A percentile compares a stretch with the other conserved stretches of the same genome.
Evolutionary conservation across 2,797 vertebrate genomes (phyloP).

Genomic region (Sciaenops ocellatus): DNA sequence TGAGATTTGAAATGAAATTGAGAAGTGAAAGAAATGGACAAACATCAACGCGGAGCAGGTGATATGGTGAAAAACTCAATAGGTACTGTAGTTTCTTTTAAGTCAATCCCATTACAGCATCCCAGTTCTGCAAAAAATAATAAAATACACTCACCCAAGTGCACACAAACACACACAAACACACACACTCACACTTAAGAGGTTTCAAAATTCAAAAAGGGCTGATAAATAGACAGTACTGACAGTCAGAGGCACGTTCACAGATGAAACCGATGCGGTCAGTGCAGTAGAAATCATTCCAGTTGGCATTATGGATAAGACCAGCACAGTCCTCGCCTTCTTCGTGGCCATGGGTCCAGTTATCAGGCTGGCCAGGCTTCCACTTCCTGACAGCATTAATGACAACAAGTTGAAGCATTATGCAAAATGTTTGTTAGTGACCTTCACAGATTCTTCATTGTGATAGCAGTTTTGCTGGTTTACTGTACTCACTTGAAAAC

Average conservation of each 20-base stretch:
- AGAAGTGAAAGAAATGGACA: no score
- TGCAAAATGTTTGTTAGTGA: neutral
- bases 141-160: neutral
- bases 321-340: constrained; percentile 96
- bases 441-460: neutral
- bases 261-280: constrained; percentile 95
- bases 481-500: constrained; percentile 91
- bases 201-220: neutral
- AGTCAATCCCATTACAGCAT: neutral
- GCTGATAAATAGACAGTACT: constrained; percentile 52
- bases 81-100: no score
- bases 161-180: neutral
- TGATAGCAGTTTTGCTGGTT: constrained; percentile 7
- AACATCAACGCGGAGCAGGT: no score
- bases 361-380: constrained; percentile 97
- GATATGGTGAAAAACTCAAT: neutral
- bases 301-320: constrained; percentile 90
- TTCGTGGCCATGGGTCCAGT: constrained; percentile 92
- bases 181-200: neutral
- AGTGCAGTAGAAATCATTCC: constrained; percentile 98
- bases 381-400: constrained; percentile 88
- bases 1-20: no score
- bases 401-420: constrained; percentile 18
- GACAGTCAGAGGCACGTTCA: constrained; percentile 89
- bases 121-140: neutral